phyloP scores from a whole-genome alignment of 2,888 invertebrate species.

The Scaptomyza reducta region DNA sequence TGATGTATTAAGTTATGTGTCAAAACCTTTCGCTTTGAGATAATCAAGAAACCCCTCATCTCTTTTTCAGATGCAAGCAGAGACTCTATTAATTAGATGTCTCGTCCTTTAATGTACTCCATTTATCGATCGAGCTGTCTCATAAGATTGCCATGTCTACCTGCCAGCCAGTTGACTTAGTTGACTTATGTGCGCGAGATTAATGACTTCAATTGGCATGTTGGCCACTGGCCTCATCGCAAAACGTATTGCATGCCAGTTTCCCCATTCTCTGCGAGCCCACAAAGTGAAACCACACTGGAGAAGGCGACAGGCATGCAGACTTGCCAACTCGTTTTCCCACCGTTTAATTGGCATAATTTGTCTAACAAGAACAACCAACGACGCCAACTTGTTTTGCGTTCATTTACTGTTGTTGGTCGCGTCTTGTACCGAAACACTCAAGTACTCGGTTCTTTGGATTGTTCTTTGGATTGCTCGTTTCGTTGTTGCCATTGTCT shows the following conservation, averaged over 20 bases:
- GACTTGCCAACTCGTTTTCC: constrained; percentile 74
- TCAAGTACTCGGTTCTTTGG: constrained; percentile 46
- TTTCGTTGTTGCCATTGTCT: constrained; percentile 4
- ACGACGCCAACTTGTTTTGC: constrained; percentile 53
- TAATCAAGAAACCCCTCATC: no score
- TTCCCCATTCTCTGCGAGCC: constrained; percentile 41
- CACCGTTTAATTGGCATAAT: constrained; percentile 79
- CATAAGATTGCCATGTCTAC: constrained; percentile 22
- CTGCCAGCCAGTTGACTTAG: constrained; percentile 11
- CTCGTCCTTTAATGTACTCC: constrained; percentile 26
- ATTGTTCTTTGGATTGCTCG: constrained; percentile 29
- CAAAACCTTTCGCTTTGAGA: no score
- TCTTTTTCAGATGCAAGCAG: no score
- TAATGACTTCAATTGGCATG: constrained; percentile 55
- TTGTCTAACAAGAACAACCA: constrained; percentile 73
- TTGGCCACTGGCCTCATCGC: constrained; percentile 23
- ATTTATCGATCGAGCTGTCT: constrained; percentile 9
- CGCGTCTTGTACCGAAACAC: constrained; percentile 43
- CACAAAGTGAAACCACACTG: constrained; percentile 48
- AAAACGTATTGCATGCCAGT: constrained; percentile 32
- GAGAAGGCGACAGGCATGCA: constrained; percentile 58
- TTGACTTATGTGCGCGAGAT: constrained; percentile 25
- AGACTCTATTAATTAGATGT: constrained; percentile 1
- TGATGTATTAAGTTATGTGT: no score
- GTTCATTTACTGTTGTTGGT: constrained; percentile 36